Base-by-base conservation (phyloP, 2,888 invertebrate species). In the Choristoneura rosaceana region DNA sequence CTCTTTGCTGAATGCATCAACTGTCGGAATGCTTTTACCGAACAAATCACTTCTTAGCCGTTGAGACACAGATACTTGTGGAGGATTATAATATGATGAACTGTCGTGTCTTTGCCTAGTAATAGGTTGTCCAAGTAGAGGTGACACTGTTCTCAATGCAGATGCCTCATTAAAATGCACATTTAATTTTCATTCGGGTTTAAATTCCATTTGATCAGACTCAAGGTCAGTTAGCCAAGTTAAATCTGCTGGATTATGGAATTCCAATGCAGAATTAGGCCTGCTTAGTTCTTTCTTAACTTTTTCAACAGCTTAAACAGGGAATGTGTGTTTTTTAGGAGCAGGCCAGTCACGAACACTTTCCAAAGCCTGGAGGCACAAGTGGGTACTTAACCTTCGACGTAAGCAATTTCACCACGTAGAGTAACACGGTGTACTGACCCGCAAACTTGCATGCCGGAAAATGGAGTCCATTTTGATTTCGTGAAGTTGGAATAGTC, bases 401-500 rank as follows among this genome's bases (percentile, higher is more conserved):
- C 97, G 85, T 97, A 99, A 7, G 98, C 99, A 33, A 99, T 97
- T 93, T 99, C 99, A 50, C 99, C 99, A 34, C 99, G 95, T 33
- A 99, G 94, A 0, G 99, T 98, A 0, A 99, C 99, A 55, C 99
- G 95, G 82, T 98, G 97, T 2, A 99, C 97, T 4, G 96, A 95
- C 0, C 99, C 99, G 80, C 96, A 96, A 10, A 99, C 96, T 82
- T 96, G 95, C 91, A 95, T 96, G 0, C 99, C 99, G 34, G 97
- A 97, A 89, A 99, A 99, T 0, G 99, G 99, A 0, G 99, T 99
- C 99, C 99, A 99, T 79, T 97, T 96, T 0, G 99, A 96, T 92
- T 99, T 99, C 17, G 98, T 97, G 89, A 97, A 98, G 71, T 96
- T 0, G 98, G 98, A 71, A 99, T 97, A 0, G 95, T 95, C 99